These are phyloP conservation scores for Sphenodon punctatus DNA, from an alignment of 2,797 vertebrate genomes.

Conservation along the genomic window DNA sequence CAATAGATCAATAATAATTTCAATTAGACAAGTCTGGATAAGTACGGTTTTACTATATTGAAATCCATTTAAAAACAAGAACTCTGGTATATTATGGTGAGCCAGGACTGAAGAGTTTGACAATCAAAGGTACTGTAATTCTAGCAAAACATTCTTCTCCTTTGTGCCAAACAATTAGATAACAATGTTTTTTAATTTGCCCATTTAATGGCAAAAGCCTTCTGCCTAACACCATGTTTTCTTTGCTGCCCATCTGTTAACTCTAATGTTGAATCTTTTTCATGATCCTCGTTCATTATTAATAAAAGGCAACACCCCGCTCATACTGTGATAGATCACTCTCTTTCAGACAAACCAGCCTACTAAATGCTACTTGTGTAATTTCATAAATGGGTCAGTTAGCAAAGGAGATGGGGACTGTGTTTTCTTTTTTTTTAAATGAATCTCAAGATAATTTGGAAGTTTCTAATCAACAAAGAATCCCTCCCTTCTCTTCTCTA, in stretches of 20 bases:
- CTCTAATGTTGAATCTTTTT: not conserved
- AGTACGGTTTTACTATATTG: too few species aligned
- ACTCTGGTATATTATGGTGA: not conserved
- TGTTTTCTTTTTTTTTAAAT: not conserved
- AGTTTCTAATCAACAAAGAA: not conserved
- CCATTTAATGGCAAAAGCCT: not conserved
- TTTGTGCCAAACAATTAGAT: not conserved
- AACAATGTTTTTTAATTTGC: not conserved
- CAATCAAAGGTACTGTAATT: not conserved
- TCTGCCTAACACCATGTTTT: not conserved
- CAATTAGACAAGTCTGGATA: too few species aligned
- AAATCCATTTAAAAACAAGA: not conserved
- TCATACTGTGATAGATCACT: too few species aligned
- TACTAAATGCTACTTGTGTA: not conserved
- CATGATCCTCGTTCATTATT: not conserved
- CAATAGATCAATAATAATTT: too few species aligned
- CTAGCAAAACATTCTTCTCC: not conserved
- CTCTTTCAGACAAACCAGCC: constrained; percentile 14
- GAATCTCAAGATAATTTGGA: constrained; percentile 10
- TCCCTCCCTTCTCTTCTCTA: constrained; percentile 14
- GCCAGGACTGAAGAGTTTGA: not conserved
- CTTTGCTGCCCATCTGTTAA: not conserved
- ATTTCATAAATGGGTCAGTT: constrained; percentile 23
- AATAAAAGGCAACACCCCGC: constrained; percentile 9
- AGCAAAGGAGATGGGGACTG: not conserved